Evolutionary conservation across 2,113 vertebrate genomes (phyloP).

Genomic region (Mionectes macconnelli): DNA sequence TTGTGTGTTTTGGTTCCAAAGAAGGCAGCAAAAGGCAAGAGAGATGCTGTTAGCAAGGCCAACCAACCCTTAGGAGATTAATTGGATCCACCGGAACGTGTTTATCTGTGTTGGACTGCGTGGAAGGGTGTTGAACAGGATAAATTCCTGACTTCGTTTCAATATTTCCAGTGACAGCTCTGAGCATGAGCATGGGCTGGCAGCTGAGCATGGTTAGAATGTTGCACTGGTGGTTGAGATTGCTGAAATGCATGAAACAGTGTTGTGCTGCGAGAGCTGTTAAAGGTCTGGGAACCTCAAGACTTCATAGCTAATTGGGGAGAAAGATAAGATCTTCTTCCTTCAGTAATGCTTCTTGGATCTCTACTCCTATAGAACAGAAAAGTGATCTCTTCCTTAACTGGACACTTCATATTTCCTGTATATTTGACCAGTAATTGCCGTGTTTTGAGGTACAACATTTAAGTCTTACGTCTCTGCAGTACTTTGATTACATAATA

Average conservation of each 20-base stretch:
- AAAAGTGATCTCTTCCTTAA: neutral
- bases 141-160: slow-evolving; percentile 37
- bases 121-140: slow-evolving; percentile 44
- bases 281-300: neutral
- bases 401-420: neutral
- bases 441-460: neutral
- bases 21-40: slow-evolving; percentile 23
- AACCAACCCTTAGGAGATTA: slow-evolving; percentile 61
- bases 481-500: neutral
- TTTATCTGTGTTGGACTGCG: slow-evolving; percentile 27
- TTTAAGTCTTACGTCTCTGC: neutral
- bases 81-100: slow-evolving; percentile 44
- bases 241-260: neutral
- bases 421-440: neutral
- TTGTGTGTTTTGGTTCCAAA: slow-evolving; percentile 25
- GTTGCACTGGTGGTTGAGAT: neutral
- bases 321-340: neutral
- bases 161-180: neutral
- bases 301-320: neutral
- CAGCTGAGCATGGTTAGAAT: neutral
- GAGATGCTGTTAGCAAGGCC: neutral
- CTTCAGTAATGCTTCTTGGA: neutral
- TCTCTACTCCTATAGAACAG: neutral
- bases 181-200: neutral
- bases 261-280: neutral